Base-by-base conservation (phyloP, 2,888 invertebrate species). In the Terebella lapidaria region DNA sequence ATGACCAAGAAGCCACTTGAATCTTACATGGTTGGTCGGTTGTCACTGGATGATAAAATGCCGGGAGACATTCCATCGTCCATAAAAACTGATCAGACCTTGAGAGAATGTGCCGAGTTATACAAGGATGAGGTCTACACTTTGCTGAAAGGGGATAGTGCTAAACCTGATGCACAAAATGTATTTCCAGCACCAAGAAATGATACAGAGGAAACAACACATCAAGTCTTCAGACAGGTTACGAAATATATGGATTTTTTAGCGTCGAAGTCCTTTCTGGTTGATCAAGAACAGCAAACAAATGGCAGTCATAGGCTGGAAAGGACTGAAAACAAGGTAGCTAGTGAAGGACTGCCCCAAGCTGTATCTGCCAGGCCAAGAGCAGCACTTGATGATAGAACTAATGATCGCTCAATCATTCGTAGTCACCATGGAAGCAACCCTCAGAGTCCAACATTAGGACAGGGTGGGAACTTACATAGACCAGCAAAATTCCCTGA, bases 1-100 rank as follows among this genome's bases (percentile, higher is more conserved):
- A 55, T 55, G 55, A 55, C 10, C 10, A 42, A 55, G 42, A 55
- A 42, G 42, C 55, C 55, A 5, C 55, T 55, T 4, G 42, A 42
- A 4, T 4, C 22, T 22, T 42, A 15, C 5, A n/a, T 55, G 42
- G 5, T 24, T 15, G 53, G 53, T 10, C 18, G 27, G 20, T 15
- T 53, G 49, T 35, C 42, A 10, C n/a, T n/a, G 10, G 10, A 15
- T n/a, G 10, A 10, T 35, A n/a, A 35, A 15, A 35, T 10, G n/a
- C 24, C 49, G 10, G 22, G 22, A n/a, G 5, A 5, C 22, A 24
- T 49, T 10, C 5, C 15, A 49, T 15, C 5, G 27, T 53, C 53
- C 10, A 4, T 15, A 26, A 53, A 53, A 26, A 26, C 24, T 20
- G 20, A 49, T 20, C 22, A 20, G 15, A 49, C 22, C 49, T 5